Evolutionary conservation across 1,140 invertebrate genomes (phyloP).

Genomic region (Drosophila guanche): DNA sequence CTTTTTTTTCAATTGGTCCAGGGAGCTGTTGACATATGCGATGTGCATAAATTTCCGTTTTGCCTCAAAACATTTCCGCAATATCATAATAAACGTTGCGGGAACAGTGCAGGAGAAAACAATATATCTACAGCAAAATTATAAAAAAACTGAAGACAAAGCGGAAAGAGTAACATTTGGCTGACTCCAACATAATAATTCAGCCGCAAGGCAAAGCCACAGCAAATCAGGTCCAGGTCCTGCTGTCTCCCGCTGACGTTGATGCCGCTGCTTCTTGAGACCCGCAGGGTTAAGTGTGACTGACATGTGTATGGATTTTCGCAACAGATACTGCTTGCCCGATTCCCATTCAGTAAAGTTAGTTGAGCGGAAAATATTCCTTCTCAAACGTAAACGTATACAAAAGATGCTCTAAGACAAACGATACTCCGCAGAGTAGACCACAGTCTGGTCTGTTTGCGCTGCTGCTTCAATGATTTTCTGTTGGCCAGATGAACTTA

Average conservation of each 20-base stretch:
- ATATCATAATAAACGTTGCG: conserved; percentile 79
- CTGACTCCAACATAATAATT: conserved; percentile 76
- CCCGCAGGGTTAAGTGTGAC: conserved; percentile 73
- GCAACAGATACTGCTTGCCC: conserved; percentile 44
- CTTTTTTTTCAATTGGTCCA: conserved; percentile 20
- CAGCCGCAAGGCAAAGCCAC: conserved; percentile 67
- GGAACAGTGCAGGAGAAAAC: conserved; percentile 40
- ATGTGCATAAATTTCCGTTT: conserved; percentile 73
- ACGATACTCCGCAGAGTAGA: not conserved
- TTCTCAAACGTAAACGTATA: conserved; percentile 34
- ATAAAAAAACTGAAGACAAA: conserved; percentile 50
- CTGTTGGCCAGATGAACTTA: conserved; percentile 20
- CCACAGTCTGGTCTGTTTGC: conserved; percentile 3
- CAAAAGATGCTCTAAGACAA: conserved; percentile 9
- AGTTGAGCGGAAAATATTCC: conserved; percentile 73
- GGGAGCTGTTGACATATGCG: conserved; percentile 77
- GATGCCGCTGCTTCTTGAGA: conserved; percentile 24
- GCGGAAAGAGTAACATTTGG: conserved; percentile 48
- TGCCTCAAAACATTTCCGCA: conserved; percentile 74
- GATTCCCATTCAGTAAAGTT: conserved; percentile 59
- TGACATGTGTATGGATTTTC: conserved; percentile 77
- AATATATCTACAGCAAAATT: conserved; percentile 38
- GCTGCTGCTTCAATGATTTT: not conserved
- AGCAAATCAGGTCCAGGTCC: conserved; percentile 53
- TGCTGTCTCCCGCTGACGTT: conserved; percentile 25